Conservation (phyloP, 2,888 invertebrate species). For the Drosophila picticornis region DNA sequence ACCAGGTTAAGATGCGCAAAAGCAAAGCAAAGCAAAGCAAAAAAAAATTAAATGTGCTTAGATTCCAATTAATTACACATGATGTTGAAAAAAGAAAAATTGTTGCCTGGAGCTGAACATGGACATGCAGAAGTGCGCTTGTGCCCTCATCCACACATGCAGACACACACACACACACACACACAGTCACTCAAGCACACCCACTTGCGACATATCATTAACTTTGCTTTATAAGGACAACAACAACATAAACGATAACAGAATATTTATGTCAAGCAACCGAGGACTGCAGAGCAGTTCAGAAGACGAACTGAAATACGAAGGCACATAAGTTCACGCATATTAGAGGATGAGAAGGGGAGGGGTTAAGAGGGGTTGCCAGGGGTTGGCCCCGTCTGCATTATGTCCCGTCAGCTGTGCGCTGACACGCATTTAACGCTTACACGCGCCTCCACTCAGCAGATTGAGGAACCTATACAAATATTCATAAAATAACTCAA, state of each 20-base stretch:
- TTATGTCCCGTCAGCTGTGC: slow-evolving; percentile 30
- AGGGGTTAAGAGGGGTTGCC: too few species aligned
- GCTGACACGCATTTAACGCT: slow-evolving; percentile 20
- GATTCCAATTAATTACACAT: slow-evolving; percentile 64
- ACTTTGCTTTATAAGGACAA: slow-evolving; percentile 69
- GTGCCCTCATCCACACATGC: slow-evolving; percentile 15
- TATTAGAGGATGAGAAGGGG: neutral
- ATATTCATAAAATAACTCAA: slow-evolving; percentile 43
- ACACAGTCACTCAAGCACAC: slow-evolving; percentile 23
- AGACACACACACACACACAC: slow-evolving; percentile 19
- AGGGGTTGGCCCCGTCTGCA: slow-evolving; percentile 7
- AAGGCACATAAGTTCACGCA: slow-evolving; percentile 58
- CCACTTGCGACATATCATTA: slow-evolving; percentile 72
- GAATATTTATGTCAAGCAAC: slow-evolving; percentile 26
- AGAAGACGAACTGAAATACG: slow-evolving; percentile 58
- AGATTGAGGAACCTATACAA: slow-evolving; percentile 29
- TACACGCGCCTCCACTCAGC: slow-evolving; percentile 2
- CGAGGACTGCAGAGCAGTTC: slow-evolving; percentile 28
- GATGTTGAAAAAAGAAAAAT: slow-evolving; percentile 6
- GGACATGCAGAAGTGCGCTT: slow-evolving; percentile 6
- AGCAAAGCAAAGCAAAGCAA: slow-evolving; percentile 17
- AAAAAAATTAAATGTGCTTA: slow-evolving; percentile 50
- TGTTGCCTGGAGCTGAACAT: slow-evolving; percentile 16
- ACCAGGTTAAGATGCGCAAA: neutral
- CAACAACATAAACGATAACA: slow-evolving; percentile 27